Base-by-base conservation (phyloP, 2,888 invertebrate genomes). In the Mycogona germanica region DNA sequence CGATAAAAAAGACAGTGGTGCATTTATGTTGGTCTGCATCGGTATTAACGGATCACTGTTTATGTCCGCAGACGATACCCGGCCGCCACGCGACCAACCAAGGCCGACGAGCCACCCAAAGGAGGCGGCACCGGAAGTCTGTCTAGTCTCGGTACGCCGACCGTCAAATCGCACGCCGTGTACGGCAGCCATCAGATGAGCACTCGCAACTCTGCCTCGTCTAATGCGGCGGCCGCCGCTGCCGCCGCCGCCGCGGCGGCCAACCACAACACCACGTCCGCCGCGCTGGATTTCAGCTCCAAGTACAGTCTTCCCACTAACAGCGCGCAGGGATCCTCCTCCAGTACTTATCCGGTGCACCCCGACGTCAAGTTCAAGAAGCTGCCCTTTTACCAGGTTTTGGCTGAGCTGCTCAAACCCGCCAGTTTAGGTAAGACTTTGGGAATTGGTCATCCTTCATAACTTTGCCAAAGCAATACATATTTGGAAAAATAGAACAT, bases 351-450 rank as follows among this genome's bases (percentile, higher is more conserved):
- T 42, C 92, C 92, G 5, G 82, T 92, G 51, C 87, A 91, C 69
- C 92, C 93, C 0, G 92, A 95, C 70, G 91, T 96, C n/a, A 81
- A 81, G 65, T 80, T 95, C 62, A 91, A 88, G 67, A 81, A 81
- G 64, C 73, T 96, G 50, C 93, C 96, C 2, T 96, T 96, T 72
- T 96, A 87, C 70, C 93, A 95, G 70, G 78, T 87, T 58, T 68
- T 88, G 55, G 84, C 81, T 1, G 89, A 91, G 66, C 75, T 96
- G 42, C 75, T 95, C 64, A 89, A 89, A 71, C 92, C 95, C 0
- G 87, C 89, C 23, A 87, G 87, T 55, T 76, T 95, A 66, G 67
- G 74, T 75, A 65, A 65, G 69, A 51, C 25, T n/a, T 44, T n/a
- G 25, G 29, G 29, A 51, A 21, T 54, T 23, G 26, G 17, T 12